phyloP scores from a whole-genome alignment of 2,888 invertebrate genomes.

The Macrosoma leucophasiata region DNA sequence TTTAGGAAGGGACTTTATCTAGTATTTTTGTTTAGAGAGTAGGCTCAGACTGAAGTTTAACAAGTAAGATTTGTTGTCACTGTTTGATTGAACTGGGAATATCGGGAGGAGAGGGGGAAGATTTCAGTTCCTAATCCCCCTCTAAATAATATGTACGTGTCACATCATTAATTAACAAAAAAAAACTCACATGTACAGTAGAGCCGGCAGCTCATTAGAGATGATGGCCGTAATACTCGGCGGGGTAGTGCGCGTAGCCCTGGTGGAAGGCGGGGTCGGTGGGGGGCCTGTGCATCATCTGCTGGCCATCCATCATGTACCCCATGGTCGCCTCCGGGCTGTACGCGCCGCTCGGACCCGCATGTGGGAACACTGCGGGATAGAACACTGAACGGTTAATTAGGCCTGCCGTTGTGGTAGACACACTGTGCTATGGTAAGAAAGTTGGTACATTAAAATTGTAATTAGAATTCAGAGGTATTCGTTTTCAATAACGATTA shows the following conservation, averaged over 20 bases:
- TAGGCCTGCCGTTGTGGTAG: conserved; percentile 43
- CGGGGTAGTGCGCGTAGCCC: conserved; percentile 92
- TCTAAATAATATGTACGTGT: too few species aligned
- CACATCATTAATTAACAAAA: too few species aligned
- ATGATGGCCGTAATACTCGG: conserved; percentile 96
- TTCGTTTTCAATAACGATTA: too few species aligned
- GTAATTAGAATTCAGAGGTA: too few species aligned
- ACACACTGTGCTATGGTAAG: not conserved
- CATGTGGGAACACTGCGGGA: conserved; percentile 91
- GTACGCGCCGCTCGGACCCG: conserved; percentile 96
- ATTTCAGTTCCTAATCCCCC: too few species aligned
- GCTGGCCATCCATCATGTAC: conserved; percentile 98
- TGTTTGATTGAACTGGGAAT: too few species aligned
- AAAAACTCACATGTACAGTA: conserved; percentile 68
- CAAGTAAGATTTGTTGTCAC: too few species aligned
- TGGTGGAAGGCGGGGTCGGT: conserved; percentile 95
- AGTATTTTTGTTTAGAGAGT: too few species aligned
- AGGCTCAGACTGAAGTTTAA: too few species aligned
- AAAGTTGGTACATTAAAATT: too few species aligned
- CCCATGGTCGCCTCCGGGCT: conserved; percentile 97
- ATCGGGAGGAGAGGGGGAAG: too few species aligned
- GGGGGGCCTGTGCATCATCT: conserved; percentile 97
- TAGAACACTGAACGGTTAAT: conserved; percentile 71
- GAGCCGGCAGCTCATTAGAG: conserved; percentile 82
- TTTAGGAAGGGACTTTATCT: too few species aligned